phyloP scores from a whole-genome alignment of 1,140 invertebrate genomes.

The Drosophila lowei region DNA sequence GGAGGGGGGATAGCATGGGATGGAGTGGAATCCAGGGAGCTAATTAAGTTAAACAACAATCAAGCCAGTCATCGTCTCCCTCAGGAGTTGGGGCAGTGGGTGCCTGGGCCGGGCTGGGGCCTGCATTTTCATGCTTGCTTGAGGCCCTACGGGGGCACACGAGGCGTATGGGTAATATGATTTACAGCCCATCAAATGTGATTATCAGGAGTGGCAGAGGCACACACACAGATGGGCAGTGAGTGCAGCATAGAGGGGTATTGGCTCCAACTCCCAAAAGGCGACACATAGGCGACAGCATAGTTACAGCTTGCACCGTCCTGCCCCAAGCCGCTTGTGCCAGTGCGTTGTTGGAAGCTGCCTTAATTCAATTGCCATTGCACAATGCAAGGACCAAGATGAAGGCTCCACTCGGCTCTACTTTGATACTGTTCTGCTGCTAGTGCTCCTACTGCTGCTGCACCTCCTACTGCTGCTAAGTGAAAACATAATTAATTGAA shows the following conservation, averaged over 20 bases:
- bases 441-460: not conserved
- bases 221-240: too few species aligned
- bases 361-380: slow-evolving; percentile 68
- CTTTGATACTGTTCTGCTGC: not conserved
- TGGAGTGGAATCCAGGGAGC: slow-evolving; percentile 19
- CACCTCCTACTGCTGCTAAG: slow-evolving; percentile 45
- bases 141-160: slow-evolving; percentile 19
- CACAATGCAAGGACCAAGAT: slow-evolving; percentile 45
- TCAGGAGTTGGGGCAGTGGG: slow-evolving; percentile 4
- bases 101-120: not conserved
- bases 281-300: slow-evolving; percentile 14
- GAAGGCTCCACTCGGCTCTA: slow-evolving; percentile 1
- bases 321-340: slow-evolving; percentile 5
- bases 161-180: slow-evolving; percentile 76
- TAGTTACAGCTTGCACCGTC: slow-evolving; percentile 7
- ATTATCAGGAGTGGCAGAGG: slow-evolving; percentile 44
- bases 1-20: not conserved
- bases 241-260: not conserved
- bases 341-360: slow-evolving; percentile 37
- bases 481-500: slow-evolving; percentile 80
- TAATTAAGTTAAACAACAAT: slow-evolving; percentile 77
- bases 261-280: slow-evolving; percentile 14
- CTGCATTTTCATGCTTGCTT: slow-evolving; percentile 54
- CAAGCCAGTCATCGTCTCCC: slow-evolving; percentile 22
- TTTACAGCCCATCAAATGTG: slow-evolving; percentile 72